Base-by-base conservation (phyloP, 2,797 vertebrate genomes). In the Pantherophis alleghaniensis region DNA sequence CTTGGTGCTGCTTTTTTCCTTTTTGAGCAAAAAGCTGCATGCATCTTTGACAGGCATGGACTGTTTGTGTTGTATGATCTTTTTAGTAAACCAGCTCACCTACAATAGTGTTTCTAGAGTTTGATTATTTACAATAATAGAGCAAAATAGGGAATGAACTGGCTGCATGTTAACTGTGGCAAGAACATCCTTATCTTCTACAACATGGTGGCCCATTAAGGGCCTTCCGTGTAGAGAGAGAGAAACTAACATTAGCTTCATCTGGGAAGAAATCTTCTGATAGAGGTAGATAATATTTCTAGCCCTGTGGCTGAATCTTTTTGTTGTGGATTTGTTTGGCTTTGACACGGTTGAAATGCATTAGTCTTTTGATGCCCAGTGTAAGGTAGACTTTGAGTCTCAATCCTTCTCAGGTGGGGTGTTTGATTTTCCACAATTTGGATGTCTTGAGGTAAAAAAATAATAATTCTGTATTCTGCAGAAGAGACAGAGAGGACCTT, bases 41-140 rank as follows among this genome's bases (percentile, higher is more conserved):
- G 98, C 97, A 83, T 96, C 97, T 96, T 92, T 97, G 97, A 97
- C 97, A 96, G 97, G 97, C 97, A 97, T 97, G 97, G 97, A 94
- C 96, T 96, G 96, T 96, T 96, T 96, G 92, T 96, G 97, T 96
- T 94, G 95, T 97, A 95, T 96, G 96, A 97, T 92, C 97, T 97
- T 96, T 94, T 89, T 97, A 96, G 97, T 96, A 94, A 95, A 94
- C 96, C 97, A 94, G 96, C 97, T 97, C 96, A 96, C 97, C 94
- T 95, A 91, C 9, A 91, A 87, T 95, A 96, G 96, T 95, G 96
- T 96, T 96, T 93, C 96, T 97, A 97, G 97, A 96, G 87, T 95
- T 95, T 94, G 96, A 96, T 95, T 97, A 94, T 96, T 93, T 96
- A 96, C 96, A 95, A 92, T 97, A 95, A 93, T 97, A 97, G 97